A percentile compares a stretch with the other conserved stretches of the same genome.
phyloP scores from a whole-genome alignment of 1,140 invertebrate species.

The Saccostrea echinata region DNA sequence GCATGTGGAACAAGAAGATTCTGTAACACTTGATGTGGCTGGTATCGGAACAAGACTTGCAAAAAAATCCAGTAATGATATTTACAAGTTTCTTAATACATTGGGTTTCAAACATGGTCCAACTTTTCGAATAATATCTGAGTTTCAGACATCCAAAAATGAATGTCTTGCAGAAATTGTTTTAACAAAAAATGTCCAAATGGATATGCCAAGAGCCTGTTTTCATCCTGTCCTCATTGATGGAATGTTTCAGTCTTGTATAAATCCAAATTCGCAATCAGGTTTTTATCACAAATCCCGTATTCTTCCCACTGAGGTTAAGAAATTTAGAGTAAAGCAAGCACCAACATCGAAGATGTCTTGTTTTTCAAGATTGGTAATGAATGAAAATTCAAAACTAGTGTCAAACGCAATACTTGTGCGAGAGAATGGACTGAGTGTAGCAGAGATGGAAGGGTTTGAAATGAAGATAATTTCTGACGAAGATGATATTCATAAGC shows the following conservation, averaged over 20 bases:
- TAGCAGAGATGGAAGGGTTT: constrained; percentile 7
- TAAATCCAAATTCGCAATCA: not conserved
- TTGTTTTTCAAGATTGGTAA: not conserved
- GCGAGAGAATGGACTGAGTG: not conserved
- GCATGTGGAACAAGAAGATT: not conserved
- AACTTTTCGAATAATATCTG: not conserved
- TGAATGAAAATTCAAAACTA: not conserved
- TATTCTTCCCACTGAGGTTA: not conserved
- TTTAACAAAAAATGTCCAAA: not conserved
- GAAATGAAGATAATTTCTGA: not conserved
- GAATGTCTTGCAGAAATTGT: not conserved
- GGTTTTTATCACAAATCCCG: not conserved
- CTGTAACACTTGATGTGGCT: not conserved
- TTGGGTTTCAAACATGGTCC: constrained; percentile 11
- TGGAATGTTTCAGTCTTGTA: not conserved
- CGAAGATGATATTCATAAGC: not conserved
- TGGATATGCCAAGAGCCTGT: not conserved
- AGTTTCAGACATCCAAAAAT: too few relatives aligned
- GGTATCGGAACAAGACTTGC: not conserved
- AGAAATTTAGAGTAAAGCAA: not conserved
- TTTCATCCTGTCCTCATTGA: constrained; percentile 12
- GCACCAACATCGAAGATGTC: not conserved
- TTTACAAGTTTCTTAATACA: not conserved
- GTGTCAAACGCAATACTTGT: not conserved
- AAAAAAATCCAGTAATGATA: not conserved